Conservation (phyloP, 1,140 invertebrate genomes). For the Melitaea cinxia region DNA sequence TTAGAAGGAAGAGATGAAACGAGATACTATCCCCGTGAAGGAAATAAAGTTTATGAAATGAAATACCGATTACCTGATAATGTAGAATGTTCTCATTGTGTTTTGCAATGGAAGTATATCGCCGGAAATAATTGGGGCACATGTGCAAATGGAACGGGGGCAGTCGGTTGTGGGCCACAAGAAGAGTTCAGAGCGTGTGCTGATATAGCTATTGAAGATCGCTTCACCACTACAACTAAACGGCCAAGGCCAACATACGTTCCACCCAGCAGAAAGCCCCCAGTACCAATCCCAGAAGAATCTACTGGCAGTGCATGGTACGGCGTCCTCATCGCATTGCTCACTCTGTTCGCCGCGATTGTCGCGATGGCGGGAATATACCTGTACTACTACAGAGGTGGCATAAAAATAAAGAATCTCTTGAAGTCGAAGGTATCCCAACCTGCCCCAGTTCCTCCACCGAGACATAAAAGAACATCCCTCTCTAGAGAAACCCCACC, state of each 20-base stretch:
- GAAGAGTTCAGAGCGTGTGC: conserved; percentile 94
- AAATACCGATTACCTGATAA: conserved; percentile 86
- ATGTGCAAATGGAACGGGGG: conserved; percentile 87
- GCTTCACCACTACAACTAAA: conserved; percentile 61
- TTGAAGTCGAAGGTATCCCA: conserved; percentile 60
- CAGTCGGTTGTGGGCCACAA: conserved; percentile 91
- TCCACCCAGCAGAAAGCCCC: conserved; percentile 62
- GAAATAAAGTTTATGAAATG: conserved; percentile 90
- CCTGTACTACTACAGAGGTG: conserved; percentile 78
- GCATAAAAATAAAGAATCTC: conserved; percentile 75
- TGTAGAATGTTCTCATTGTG: conserved; percentile 88
- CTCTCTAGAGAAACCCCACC: conserved; percentile 64
- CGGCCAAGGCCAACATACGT: conserved; percentile 69
- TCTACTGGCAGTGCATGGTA: conserved; percentile 63
- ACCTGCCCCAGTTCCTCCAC: conserved; percentile 64
- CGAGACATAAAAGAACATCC: conserved; percentile 65
- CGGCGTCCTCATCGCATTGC: conserved; percentile 62
- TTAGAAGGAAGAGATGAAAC: conserved; percentile 76
- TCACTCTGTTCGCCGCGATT: conserved; percentile 66
- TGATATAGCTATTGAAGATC: conserved; percentile 88
- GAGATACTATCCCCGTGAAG: conserved; percentile 88
- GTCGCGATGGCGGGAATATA: conserved; percentile 67
- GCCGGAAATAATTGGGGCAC: conserved; percentile 91
- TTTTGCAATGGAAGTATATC: conserved; percentile 91
- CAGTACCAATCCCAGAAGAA: conserved; percentile 61